Evolutionary conservation across 2,797 vertebrate genomes (phyloP).

Genomic region (Hirundo rustica): DNA sequence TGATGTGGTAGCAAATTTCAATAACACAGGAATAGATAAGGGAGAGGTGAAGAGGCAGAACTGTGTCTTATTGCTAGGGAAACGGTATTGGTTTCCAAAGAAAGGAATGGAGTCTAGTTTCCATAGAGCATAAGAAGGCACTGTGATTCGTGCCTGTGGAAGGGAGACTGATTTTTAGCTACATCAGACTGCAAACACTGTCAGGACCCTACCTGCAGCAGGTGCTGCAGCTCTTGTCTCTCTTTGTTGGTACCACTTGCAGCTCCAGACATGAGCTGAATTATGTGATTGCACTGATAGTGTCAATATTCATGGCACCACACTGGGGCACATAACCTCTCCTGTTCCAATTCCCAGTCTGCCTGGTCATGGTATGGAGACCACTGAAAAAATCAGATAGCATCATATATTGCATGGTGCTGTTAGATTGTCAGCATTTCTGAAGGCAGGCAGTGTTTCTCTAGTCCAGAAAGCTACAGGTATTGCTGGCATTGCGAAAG

Average conservation of each 20-base stretch:
- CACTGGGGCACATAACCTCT: background rate
- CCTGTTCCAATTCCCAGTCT: background rate
- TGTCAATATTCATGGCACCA: background rate
- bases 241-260: background rate
- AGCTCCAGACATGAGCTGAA: background rate
- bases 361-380: background rate
- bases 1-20: background rate
- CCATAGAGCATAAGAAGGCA: accelerated
- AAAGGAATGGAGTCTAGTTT: background rate
- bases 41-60: background rate
- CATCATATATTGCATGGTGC: background rate
- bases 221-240: background rate
- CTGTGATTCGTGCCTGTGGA: background rate
- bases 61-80: background rate
- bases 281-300: background rate
- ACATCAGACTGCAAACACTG: background rate
- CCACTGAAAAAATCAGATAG: background rate
- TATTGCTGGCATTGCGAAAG: background rate
- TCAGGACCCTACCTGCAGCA: background rate
- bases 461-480: background rate
- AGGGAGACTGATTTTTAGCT: background rate
- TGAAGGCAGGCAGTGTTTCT: background rate
- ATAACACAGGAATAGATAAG: background rate
- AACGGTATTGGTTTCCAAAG: background rate
- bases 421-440: background rate